Evolutionary conservation across 2,888 invertebrate species (phyloP).

Genomic region (Rhagophthalmus giganteus): DNA sequence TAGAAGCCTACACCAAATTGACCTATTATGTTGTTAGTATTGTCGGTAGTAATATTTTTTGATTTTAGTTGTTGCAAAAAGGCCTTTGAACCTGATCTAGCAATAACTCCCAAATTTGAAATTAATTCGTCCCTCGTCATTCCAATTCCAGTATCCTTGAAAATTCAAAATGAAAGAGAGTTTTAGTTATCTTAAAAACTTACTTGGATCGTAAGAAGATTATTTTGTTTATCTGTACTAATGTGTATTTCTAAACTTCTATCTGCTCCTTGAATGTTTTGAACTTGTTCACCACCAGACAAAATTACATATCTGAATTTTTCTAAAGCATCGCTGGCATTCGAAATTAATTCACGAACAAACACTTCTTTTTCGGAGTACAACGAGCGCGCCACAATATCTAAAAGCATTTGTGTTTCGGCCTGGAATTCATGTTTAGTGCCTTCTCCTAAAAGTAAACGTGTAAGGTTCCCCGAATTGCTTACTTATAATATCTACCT

Average conservation of each 20-base stretch:
- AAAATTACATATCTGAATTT: conserved; percentile 83
- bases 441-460: conserved; percentile 56
- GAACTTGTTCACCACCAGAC: conserved; percentile 56
- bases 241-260: conserved; percentile 84
- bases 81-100: conserved; percentile 92
- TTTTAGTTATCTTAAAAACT: not conserved
- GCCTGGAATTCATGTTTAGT: conserved; percentile 91
- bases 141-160: conserved; percentile 89
- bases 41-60: conserved; percentile 62
- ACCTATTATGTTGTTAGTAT: conserved; percentile 82
- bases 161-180: too few relatives aligned
- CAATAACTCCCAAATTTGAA: conserved; percentile 92
- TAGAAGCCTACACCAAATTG: conserved; percentile 99
- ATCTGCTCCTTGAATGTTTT: conserved; percentile 62
- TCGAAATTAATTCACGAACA: conserved; percentile 92
- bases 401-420: conserved; percentile 91
- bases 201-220: conserved; percentile 85
- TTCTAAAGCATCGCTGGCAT: conserved; percentile 96
- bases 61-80: conserved; percentile 84
- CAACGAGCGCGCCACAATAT: conserved; percentile 95
- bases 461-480: not conserved
- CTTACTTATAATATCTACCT: conserved; percentile 51
- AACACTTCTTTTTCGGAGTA: conserved; percentile 99
- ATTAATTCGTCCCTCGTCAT: conserved; percentile 93
- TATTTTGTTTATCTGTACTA: conserved; percentile 81